Percentiles rank a stretch among this genome's conserved stretches.
Evolutionary conservation across 2,113 vertebrate species (phyloP).

Genomic region (Colossoma macropomum): DNA sequence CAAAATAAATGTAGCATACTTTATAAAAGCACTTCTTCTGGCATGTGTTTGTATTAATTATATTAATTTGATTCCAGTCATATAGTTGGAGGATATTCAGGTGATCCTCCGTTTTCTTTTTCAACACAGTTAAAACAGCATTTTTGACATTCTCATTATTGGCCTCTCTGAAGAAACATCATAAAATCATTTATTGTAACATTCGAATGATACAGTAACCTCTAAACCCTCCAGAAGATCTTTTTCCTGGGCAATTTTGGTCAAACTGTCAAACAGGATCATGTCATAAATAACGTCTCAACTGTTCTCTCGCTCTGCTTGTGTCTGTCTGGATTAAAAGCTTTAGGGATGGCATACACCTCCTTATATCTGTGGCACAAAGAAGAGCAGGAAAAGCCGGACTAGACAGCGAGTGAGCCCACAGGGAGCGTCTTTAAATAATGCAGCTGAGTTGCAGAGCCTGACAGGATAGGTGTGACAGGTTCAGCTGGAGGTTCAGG

Average conservation of each 20-base stretch:
- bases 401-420: neutral
- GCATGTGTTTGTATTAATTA: too few relatives aligned
- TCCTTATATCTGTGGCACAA: neutral
- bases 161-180: too few relatives aligned
- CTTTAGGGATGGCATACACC: neutral
- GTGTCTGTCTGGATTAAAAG: neutral
- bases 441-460: neutral
- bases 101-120: too few relatives aligned
- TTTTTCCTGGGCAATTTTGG: neutral
- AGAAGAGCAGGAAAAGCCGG: neutral
- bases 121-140: too few relatives aligned
- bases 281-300: neutral
- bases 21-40: too few relatives aligned
- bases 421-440: neutral
- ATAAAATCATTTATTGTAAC: neutral
- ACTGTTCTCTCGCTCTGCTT: neutral
- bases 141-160: too few relatives aligned
- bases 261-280: neutral
- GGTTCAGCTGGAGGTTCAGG: neutral
- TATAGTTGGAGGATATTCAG: too few relatives aligned
- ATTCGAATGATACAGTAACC: neutral
- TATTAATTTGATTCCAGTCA: too few relatives aligned
- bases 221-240: neutral
- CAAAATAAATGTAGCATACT: too few relatives aligned
- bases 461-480: slow-evolving; percentile 3